These are phyloP conservation scores for Umimayanthus chanpuru DNA, from an alignment of 92 coral and sea anemone genomes.

Conservation along the genomic window DNA sequence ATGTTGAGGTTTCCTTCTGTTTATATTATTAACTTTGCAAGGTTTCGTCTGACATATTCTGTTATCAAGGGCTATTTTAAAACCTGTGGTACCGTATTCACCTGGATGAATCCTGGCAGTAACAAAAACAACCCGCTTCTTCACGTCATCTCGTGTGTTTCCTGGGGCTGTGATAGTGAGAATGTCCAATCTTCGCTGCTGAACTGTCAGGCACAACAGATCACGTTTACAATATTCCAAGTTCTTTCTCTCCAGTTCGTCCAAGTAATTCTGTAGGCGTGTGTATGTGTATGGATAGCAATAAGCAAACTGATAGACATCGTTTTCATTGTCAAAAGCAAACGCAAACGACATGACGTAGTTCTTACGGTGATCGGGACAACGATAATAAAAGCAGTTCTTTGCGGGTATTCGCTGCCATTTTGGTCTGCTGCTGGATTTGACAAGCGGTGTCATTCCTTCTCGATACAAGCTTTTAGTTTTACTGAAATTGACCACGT, in stretches of 20 bases:
- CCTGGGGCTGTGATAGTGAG: slow-evolving; percentile 91
- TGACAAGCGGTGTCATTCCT: slow-evolving; percentile 98
- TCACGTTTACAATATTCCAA: slow-evolving; percentile 78
- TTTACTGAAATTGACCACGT: slow-evolving; percentile 97
- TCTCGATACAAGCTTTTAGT: slow-evolving; percentile 97
- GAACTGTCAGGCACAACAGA: slow-evolving; percentile 87
- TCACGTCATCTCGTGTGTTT: slow-evolving; percentile 59
- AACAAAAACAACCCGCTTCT: slow-evolving; percentile 86
- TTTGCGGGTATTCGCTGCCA: slow-evolving; percentile 99
- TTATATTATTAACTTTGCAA: no score
- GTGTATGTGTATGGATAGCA: slow-evolving; percentile 96
- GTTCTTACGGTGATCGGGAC: slow-evolving; percentile 98
- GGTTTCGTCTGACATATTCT: no score
- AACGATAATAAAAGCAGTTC: slow-evolving; percentile 97
- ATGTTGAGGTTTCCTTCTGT: no score
- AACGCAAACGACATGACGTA: slow-evolving; percentile 97
- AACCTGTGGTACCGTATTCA: slow-evolving; percentile 18
- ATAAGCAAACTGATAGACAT: slow-evolving; percentile 97
- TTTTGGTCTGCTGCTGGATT: slow-evolving; percentile 92
- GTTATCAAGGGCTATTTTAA: no score
- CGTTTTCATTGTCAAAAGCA: slow-evolving; percentile 93
- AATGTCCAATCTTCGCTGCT: slow-evolving; percentile 86
- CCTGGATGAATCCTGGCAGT: slow-evolving; percentile 99
- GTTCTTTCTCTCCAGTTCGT: slow-evolving; percentile 70
- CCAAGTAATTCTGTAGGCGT: slow-evolving; percentile 88